Evolutionary conservation across 64 coral and sea anemone species (phyloP).

Genomic region (Dendrophyllia cribrosa): DNA sequence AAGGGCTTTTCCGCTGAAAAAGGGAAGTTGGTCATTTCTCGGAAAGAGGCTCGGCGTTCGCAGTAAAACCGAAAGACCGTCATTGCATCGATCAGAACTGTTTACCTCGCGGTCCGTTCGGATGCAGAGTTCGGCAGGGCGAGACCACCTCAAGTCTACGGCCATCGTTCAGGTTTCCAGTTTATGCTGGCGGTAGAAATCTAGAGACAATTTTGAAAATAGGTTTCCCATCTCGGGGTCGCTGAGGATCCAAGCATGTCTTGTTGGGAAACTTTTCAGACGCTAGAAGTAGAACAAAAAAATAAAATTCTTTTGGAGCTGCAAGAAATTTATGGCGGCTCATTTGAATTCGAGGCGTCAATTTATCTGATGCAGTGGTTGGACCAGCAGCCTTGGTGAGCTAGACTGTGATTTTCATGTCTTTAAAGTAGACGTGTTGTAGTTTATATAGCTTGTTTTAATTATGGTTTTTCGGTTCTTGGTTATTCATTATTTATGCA

Average conservation of each 20-base stretch:
- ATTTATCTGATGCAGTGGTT: conserved; percentile 57
- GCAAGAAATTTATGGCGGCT: conserved; percentile 28
- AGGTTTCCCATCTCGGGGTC: neutral
- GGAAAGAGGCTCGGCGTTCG: conserved; percentile 29
- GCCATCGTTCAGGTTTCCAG: neutral
- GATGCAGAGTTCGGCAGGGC: neutral
- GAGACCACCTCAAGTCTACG: neutral
- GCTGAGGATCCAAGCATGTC: neutral
- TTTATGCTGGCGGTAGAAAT: neutral
- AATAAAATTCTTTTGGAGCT: conserved; percentile 35
- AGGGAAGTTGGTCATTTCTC: conserved; percentile 30
- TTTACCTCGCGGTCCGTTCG: conserved; percentile 14
- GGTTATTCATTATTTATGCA: no score
- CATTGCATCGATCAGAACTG: conserved; percentile 40
- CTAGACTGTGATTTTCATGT: neutral
- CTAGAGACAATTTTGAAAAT: neutral
- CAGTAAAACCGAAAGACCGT: conserved; percentile 27
- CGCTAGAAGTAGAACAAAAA: conserved; percentile 3
- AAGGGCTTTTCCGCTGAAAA: conserved; percentile 8
- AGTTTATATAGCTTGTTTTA: neutral
- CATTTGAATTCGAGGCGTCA: conserved; percentile 42
- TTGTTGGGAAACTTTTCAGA: conserved; percentile 45
- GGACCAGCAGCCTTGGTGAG: conserved; percentile 36
- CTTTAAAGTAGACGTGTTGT: neutral
- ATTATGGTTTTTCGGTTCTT: neutral